A percentile compares a stretch with the other conserved stretches of the same genome.
phyloP scores from a whole-genome alignment of 1,140 invertebrate genomes.

The Druon quercuslanigerum region DNA sequence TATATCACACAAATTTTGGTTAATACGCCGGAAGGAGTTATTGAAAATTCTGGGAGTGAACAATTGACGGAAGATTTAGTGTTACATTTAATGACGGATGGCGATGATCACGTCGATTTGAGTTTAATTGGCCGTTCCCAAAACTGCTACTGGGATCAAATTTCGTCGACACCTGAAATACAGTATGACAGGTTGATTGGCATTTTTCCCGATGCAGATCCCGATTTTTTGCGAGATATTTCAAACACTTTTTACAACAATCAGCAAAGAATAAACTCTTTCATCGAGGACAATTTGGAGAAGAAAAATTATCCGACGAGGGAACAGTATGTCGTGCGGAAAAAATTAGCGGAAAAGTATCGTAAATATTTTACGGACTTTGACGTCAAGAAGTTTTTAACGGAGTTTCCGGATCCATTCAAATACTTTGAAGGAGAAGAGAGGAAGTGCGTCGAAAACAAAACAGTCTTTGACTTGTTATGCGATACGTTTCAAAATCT shows the following conservation, averaged over 20 bases:
- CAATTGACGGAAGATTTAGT: conserved; percentile 35
- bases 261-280: conserved; percentile 36
- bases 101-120: not conserved
- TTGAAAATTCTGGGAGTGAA: not conserved
- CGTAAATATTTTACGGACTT: conserved; percentile 72
- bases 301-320: conserved; percentile 47
- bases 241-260: conserved; percentile 38
- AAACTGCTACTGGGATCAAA: not conserved
- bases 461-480: conserved; percentile 64
- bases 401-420: conserved; percentile 77
- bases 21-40: not conserved
- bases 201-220: conserved; percentile 54
- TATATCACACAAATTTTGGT: not conserved
- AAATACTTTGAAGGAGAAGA: conserved; percentile 72
- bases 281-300: conserved; percentile 46
- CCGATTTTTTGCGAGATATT: conserved; percentile 35
- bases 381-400: conserved; percentile 75
- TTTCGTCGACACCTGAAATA: conserved; percentile 35
- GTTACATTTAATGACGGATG: conserved; percentile 36
- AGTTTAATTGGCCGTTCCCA: not conserved
- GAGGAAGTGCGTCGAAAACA: conserved; percentile 57
- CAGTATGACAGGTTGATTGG: conserved; percentile 45
- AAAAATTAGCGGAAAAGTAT: conserved; percentile 63
- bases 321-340: conserved; percentile 66
- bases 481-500: conserved; percentile 58